phyloP scores from a whole-genome alignment of 2,888 invertebrate genomes.

The Melieria picta region DNA sequence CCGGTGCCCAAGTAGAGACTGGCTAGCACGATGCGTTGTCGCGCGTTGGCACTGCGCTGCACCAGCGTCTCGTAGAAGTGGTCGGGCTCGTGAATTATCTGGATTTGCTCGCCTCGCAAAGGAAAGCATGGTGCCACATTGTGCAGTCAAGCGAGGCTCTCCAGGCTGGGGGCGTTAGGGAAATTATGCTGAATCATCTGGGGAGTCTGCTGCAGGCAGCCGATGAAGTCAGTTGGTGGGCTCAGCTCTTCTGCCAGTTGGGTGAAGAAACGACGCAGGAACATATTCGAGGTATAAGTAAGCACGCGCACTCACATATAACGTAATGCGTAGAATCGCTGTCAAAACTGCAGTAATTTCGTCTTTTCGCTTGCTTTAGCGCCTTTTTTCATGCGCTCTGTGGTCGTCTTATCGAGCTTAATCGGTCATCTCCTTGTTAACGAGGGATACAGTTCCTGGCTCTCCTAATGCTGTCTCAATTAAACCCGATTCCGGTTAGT shows the following conservation, averaged over 20 bases:
- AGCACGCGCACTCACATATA: neutral
- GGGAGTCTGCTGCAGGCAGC: constrained; percentile 52
- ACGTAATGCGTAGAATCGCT: neutral
- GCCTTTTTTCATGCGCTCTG: too few species aligned
- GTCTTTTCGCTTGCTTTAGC: too few species aligned
- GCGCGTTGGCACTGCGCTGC: constrained; percentile 74
- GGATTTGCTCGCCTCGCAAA: constrained; percentile 74
- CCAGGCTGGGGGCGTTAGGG: constrained; percentile 62
- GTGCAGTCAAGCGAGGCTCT: constrained; percentile 73
- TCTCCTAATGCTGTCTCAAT: too few species aligned
- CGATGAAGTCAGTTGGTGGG: constrained; percentile 56
- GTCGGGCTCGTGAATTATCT: constrained; percentile 79
- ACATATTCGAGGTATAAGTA: constrained; percentile 8
- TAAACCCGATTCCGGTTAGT: too few species aligned
- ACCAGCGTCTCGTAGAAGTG: constrained; percentile 81
- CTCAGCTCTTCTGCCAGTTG: constrained; percentile 58
- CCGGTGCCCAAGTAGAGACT: constrained; percentile 96
- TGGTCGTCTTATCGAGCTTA: too few species aligned
- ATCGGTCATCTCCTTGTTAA: too few species aligned
- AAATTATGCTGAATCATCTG: constrained; percentile 50
- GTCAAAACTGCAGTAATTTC: too few species aligned
- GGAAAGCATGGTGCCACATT: constrained; percentile 76
- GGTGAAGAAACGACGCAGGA: constrained; percentile 59
- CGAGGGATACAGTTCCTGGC: too few species aligned
- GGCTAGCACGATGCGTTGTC: constrained; percentile 80